Evolutionary conservation across 2,113 vertebrate genomes (phyloP), one percentile per base, ranked within the genome.

Genomic region (Morone chrysops): DNA sequence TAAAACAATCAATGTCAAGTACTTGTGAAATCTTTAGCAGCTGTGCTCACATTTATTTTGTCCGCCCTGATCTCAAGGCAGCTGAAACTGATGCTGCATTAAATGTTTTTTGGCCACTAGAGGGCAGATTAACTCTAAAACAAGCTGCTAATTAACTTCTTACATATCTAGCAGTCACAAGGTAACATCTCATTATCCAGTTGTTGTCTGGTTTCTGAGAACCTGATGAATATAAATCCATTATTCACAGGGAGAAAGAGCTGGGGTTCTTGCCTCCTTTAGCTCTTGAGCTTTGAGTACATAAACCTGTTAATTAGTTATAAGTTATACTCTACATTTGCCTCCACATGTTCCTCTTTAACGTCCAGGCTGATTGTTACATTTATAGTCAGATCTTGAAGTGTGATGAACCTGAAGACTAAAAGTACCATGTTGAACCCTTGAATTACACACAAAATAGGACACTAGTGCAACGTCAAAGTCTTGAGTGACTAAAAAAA

Each of bases 51-150:
- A 36, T 48, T 50, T 0, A 50, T n/a, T 74, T n/a, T 47, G 22
- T 36, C 14, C 31, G n/a, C 56, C 48, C 22, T 48, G 25, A 50
- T 61, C 8, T 51, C 4, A 5, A 36, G 7, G 17, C 10, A 47
- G 8, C 16, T 20, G 12, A 57, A 50, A 36, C 7, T 9, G 7
- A n/a, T 65, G 25, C 11, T 80, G 36, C 22, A 1, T 10, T 17
- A 5, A 41, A 6, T 65, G 0, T 50, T 17, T 10, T 59, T 36
- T 79, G 40, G 2, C 83, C 82, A 76, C 54, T 20, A 63, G 83
- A 14, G 45, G 76, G 63, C 71, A 85, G 47, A 67, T 45, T 45
- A 61, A 20, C 14, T 25, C 6, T 4, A 10, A 60, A 67, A 61
- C 40, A n/a, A 36, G 16, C 41, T 47, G 14, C 11, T n/a, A 4